Evolutionary conservation across 2,888 invertebrate species (phyloP).

Genomic region (Melinaea menophilus): DNA sequence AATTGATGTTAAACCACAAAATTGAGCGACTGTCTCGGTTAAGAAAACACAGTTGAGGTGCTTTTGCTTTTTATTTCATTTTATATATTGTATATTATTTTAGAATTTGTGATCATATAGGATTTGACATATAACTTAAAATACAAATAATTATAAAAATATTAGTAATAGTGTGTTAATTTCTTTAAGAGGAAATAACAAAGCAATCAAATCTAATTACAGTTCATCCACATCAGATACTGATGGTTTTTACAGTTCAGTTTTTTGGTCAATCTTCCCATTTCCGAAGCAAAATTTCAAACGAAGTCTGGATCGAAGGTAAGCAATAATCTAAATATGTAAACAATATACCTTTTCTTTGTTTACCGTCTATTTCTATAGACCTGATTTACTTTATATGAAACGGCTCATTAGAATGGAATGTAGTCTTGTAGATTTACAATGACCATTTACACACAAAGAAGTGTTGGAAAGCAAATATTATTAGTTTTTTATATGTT

Average conservation of each 20-base stretch:
- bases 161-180: too few species aligned
- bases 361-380: slow-evolving; percentile 10
- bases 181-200: too few species aligned
- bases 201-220: too few species aligned
- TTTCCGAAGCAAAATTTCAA: too few species aligned
- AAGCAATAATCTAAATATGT: not conserved
- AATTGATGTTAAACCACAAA: slow-evolving; percentile 4
- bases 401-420: slow-evolving; percentile 21
- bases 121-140: too few species aligned
- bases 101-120: not conserved
- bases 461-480: slow-evolving; percentile 3
- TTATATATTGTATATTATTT: not conserved
- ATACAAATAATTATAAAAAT: too few species aligned
- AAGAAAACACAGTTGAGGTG: not conserved
- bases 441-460: slow-evolving; percentile 5
- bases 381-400: slow-evolving; percentile 14
- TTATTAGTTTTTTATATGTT: too few species aligned
- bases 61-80: not conserved
- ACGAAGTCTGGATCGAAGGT: too few species aligned
- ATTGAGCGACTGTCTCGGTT: not conserved
- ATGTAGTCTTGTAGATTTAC: slow-evolving; percentile 15
- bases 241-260: too few species aligned
- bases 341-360: not conserved
- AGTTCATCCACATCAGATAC: too few species aligned
- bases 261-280: too few species aligned